Evolutionary conservation across 1,140 invertebrate species (phyloP).

Genomic region (Drosophila pseudoobscura): DNA sequence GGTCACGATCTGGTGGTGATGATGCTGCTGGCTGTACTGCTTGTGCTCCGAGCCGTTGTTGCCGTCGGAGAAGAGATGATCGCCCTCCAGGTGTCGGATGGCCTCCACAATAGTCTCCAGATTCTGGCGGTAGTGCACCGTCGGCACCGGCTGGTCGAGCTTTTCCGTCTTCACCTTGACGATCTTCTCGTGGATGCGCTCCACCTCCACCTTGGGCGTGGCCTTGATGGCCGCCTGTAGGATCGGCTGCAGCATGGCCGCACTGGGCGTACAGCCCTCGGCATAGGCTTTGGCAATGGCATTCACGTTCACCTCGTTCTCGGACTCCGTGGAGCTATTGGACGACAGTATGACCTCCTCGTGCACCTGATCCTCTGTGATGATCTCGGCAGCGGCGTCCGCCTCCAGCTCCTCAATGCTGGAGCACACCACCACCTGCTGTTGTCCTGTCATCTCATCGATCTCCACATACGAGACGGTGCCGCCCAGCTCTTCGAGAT

Average conservation of each 20-base stretch:
- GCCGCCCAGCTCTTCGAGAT: conserved; percentile 72
- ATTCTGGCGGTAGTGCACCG: conserved; percentile 90
- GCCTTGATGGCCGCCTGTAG: conserved; percentile 93
- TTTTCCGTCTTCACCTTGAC: conserved; percentile 79
- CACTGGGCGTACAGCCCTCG: conserved; percentile 73
- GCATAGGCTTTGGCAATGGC: conserved; percentile 82
- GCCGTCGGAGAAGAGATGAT: conserved; percentile 93
- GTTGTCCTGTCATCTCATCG: conserved; percentile 81
- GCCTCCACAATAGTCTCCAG: conserved; percentile 99
- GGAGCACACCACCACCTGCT: conserved; percentile 81
- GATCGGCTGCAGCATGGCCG: conserved; percentile 86
- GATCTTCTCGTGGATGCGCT: conserved; percentile 84
- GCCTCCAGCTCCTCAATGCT: conserved; percentile 78
- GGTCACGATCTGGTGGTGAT: conserved; percentile 41
- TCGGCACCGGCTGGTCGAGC: conserved; percentile 51
- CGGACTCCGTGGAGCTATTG: conserved; percentile 72
- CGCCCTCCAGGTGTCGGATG: conserved; percentile 97
- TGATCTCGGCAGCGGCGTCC: conserved; percentile 78
- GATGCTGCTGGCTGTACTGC: conserved; percentile 77
- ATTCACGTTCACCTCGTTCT: conserved; percentile 81
- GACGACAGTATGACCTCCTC: conserved; percentile 80
- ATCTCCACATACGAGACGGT: conserved; percentile 80
- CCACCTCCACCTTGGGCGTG: conserved; percentile 93
- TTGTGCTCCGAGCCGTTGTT: conserved; percentile 74
- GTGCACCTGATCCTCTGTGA: conserved; percentile 79